These are phyloP conservation scores for Erpornis zantholeuca DNA, from an alignment of 2,113 vertebrate species.

Conservation along the genomic window DNA sequence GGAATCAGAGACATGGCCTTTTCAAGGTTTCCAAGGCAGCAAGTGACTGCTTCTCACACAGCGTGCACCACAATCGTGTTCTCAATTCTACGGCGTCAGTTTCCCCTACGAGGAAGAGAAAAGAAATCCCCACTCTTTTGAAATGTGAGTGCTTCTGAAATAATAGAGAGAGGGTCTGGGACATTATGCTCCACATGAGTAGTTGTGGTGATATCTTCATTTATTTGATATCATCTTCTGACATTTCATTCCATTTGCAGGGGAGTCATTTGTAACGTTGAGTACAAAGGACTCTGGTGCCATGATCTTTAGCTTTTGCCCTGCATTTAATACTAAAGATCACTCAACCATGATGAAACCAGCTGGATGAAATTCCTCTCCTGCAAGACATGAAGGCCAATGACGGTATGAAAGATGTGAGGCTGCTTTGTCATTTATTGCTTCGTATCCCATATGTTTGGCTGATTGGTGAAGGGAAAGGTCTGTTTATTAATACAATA, in stretches of 20 bases:
- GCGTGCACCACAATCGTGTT: neutral
- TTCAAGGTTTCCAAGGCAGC: slow-evolving; percentile 68
- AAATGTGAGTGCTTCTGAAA: slow-evolving; percentile 25
- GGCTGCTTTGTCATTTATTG: slow-evolving; percentile 13
- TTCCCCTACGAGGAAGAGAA: neutral
- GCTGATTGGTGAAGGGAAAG: neutral
- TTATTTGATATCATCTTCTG: slow-evolving; percentile 10
- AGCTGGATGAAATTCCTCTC: slow-evolving; percentile 26
- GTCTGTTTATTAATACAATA: neutral
- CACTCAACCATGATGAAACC: neutral
- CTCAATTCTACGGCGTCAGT: neutral
- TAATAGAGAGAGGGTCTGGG: slow-evolving; percentile 3
- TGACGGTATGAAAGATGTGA: neutral
- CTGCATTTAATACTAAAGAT: neutral
- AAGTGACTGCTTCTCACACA: slow-evolving; percentile 39
- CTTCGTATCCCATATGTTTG: neutral
- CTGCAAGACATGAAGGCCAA: neutral
- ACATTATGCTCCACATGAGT: slow-evolving; percentile 19
- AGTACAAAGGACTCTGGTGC: neutral
- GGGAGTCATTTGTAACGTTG: neutral
- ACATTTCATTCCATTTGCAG: neutral
- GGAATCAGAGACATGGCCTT: neutral
- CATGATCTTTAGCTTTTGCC: slow-evolving; percentile 33
- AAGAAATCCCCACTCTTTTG: neutral
- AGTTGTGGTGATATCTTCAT: slow-evolving; percentile 21